Percentiles rank a stretch among this genome's conserved stretches.
These are phyloP conservation scores for Ascaphus truei DNA, from an alignment of 2,113 vertebrate species.

Conservation along the genomic window DNA sequence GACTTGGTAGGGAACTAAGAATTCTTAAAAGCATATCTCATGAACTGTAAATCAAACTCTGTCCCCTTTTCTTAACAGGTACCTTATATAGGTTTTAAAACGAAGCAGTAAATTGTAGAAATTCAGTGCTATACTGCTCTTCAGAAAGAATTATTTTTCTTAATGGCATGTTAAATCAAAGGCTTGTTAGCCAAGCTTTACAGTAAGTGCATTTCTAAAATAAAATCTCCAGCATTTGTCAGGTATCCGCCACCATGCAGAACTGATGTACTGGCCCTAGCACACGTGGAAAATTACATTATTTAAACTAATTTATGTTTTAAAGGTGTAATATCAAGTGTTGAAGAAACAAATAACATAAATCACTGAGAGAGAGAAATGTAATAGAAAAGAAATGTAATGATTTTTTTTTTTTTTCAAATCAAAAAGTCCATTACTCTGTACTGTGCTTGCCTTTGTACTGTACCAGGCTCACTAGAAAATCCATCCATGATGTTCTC, in stretches of 20 bases:
- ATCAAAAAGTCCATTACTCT: slow-evolving; percentile 25
- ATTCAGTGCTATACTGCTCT: slow-evolving; percentile 42
- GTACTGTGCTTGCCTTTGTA: too few species aligned
- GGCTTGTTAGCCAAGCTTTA: slow-evolving; percentile 46
- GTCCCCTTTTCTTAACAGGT: slow-evolving; percentile 26
- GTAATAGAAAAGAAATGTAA: slow-evolving; percentile 21
- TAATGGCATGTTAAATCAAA: slow-evolving; percentile 50
- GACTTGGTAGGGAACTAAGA: too few species aligned
- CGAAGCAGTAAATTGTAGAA: slow-evolving; percentile 44
- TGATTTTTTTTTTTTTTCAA: too few species aligned
- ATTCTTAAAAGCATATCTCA: too few species aligned
- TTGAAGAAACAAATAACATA: slow-evolving; percentile 20
- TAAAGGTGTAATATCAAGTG: slow-evolving; percentile 24
- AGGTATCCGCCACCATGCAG: slow-evolving; percentile 49
- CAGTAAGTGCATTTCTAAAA: slow-evolving; percentile 52
- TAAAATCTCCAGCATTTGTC: slow-evolving; percentile 50
- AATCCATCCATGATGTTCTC: background rate
- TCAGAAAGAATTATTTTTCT: slow-evolving; percentile 51
- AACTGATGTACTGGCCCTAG: slow-evolving; percentile 48
- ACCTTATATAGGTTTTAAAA: slow-evolving; percentile 37
- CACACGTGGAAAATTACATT: slow-evolving; percentile 49
- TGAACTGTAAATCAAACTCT: slow-evolving; percentile 39
- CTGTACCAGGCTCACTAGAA: background rate
- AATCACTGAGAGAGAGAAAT: slow-evolving; percentile 45
- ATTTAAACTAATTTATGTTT: slow-evolving; percentile 47